Percentiles rank a stretch among this genome's conserved stretches.
Conservation (phyloP, 1,140 invertebrate species). For the Hyposmocoma kahamanoa region DNA sequence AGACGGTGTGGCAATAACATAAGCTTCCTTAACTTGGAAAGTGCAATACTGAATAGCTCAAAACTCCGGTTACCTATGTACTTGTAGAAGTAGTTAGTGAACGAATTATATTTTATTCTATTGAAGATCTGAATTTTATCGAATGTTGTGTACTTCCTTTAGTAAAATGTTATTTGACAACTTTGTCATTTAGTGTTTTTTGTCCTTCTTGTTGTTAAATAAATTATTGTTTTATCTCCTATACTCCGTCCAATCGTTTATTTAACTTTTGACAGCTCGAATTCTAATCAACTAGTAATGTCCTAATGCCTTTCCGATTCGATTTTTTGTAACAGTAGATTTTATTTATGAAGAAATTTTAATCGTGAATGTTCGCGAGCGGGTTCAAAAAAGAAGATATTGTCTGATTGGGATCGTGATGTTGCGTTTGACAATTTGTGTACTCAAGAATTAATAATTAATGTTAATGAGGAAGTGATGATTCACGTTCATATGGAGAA, state of each 20-base stretch:
- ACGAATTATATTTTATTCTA: constrained; percentile 28
- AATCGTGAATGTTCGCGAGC: no score
- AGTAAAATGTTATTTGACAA: constrained; percentile 7
- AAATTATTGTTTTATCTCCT: neutral
- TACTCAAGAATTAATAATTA: no score
- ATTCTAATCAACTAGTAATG: neutral
- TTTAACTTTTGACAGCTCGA: no score
- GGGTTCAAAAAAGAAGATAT: no score
- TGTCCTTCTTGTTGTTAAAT: neutral
- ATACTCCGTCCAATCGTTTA: no score
- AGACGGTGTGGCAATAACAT: neutral
- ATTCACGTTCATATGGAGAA: no score
- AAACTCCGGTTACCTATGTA: constrained; percentile 45
- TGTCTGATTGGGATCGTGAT: no score
- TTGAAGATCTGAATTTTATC: constrained; percentile 28
- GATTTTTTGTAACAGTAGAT: no score
- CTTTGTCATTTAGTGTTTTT: neutral
- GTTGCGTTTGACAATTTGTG: no score
- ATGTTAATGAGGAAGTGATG: no score
- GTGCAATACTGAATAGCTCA: constrained; percentile 54
- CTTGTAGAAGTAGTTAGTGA: constrained; percentile 40
- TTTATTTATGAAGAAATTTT: no score
- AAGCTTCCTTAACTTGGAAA: constrained; percentile 6
- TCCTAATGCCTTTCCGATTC: neutral
- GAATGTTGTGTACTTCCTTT: constrained; percentile 19